Evolutionary conservation across 2,113 vertebrate genomes (phyloP).

Genomic region (Bubo bubo): DNA sequence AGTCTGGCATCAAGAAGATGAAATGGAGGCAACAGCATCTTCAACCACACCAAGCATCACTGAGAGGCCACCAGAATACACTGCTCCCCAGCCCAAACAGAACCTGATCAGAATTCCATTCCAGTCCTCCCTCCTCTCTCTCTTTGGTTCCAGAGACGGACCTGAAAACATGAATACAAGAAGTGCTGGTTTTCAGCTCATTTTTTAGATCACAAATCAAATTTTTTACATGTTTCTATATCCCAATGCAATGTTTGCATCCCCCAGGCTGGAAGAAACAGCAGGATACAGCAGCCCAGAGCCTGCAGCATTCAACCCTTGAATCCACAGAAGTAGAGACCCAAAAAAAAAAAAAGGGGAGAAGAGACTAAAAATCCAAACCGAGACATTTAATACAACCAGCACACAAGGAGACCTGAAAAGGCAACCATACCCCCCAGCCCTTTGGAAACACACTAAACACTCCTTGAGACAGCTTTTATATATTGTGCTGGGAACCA

Average conservation of each 20-base stretch:
- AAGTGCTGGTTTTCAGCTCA: fast-evolving
- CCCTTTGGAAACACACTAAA: not conserved
- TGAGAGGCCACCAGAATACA: not conserved
- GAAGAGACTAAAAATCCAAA: not conserved
- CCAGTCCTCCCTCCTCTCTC: not conserved
- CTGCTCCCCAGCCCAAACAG: not conserved
- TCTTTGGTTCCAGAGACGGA: not conserved
- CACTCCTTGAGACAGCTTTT: not conserved
- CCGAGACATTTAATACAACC: not conserved
- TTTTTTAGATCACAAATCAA: not conserved
- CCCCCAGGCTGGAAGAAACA: not conserved
- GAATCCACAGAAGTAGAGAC: not conserved
- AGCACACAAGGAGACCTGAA: not conserved
- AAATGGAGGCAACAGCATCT: not conserved
- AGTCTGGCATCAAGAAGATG: not conserved
- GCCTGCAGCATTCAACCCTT: not conserved
- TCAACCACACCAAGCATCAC: not conserved
- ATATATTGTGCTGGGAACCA: not conserved
- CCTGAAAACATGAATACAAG: not conserved
- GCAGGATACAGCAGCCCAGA: not conserved
- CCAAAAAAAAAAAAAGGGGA: not conserved
- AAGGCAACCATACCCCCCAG: not conserved
- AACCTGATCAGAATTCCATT: not conserved
- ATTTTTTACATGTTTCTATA: not conserved
- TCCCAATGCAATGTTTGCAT: not conserved